Conservation (phyloP, 1,140 invertebrate species). For the Drosophila equinoxialis region DNA sequence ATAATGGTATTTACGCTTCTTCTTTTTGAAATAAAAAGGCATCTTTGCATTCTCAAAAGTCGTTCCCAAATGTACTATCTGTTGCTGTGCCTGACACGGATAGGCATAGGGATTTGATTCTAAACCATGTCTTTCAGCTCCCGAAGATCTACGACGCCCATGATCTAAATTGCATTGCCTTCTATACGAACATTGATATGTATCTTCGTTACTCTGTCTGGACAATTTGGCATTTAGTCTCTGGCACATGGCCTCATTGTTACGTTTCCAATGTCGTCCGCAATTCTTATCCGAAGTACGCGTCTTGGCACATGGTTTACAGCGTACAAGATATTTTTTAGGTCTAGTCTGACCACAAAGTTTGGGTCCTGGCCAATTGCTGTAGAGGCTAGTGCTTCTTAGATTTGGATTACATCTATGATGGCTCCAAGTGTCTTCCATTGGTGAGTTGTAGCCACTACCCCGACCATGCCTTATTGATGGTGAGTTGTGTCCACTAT, state of each 20-base stretch:
- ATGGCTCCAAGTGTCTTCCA: not conserved
- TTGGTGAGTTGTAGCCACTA: not conserved
- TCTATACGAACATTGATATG: not conserved
- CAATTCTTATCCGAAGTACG: not conserved
- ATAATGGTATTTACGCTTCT: not conserved
- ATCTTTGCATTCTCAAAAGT: not conserved
- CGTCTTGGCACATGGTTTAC: not conserved
- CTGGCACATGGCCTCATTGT: constrained; percentile 3
- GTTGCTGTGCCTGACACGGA: not conserved
- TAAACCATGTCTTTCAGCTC: not conserved
- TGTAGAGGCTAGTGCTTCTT: not conserved
- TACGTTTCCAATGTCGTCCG: not conserved
- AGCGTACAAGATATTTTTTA: not conserved
- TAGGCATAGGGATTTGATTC: not conserved
- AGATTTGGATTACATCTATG: too few relatives aligned
- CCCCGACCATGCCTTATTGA: too few relatives aligned
- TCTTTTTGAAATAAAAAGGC: not conserved
- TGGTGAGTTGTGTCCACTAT: too few relatives aligned
- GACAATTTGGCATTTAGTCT: not conserved
- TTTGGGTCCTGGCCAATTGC: not conserved
- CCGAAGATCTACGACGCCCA: not conserved
- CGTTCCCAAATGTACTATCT: too few relatives aligned
- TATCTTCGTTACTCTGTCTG: not conserved
- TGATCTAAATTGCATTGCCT: not conserved
- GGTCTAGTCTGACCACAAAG: constrained; percentile 10